Conservation (phyloP, 37 sponge, comb jelly and placozoan genomes). For the Diacarnus erythraeanus region DNA sequence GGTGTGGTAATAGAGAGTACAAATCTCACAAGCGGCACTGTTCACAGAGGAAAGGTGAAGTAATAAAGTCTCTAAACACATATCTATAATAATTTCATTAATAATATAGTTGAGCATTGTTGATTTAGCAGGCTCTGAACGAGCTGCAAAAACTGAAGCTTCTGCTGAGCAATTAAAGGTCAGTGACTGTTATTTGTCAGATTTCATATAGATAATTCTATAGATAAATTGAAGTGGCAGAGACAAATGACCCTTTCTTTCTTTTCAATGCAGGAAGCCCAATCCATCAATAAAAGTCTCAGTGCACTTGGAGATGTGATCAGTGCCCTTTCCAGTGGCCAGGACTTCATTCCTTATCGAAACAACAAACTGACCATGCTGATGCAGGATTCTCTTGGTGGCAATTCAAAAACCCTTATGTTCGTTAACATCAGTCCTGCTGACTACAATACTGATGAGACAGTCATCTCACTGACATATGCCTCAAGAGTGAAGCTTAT, state of each 20-base stretch:
- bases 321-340: slow-evolving; percentile 12
- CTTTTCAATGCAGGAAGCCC: background rate
- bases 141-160: no score
- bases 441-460: slow-evolving; percentile 25
- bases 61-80: background rate
- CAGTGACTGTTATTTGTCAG: background rate
- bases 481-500: slow-evolving; percentile 12
- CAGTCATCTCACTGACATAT: slow-evolving; percentile 17
- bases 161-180: no score
- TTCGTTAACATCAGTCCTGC: slow-evolving; percentile 28
- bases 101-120: slow-evolving; percentile 4
- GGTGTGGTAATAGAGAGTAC: slow-evolving; percentile 10
- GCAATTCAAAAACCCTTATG: slow-evolving; percentile 20
- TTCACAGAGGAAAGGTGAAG: slow-evolving; percentile 13
- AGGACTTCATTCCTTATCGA: background rate
- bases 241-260: no score
- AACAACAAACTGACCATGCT: slow-evolving; percentile 16
- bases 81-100: background rate
- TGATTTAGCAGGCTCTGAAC: slow-evolving; percentile 16
- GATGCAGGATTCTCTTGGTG: slow-evolving; percentile 21
- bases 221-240: background rate
- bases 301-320: slow-evolving; percentile 22
- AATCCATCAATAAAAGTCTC: slow-evolving; percentile 15
- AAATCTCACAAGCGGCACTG: background rate
- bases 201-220: background rate